Base-by-base conservation (phyloP, 2,797 vertebrate species). In the Champsocephalus gunnari region DNA sequence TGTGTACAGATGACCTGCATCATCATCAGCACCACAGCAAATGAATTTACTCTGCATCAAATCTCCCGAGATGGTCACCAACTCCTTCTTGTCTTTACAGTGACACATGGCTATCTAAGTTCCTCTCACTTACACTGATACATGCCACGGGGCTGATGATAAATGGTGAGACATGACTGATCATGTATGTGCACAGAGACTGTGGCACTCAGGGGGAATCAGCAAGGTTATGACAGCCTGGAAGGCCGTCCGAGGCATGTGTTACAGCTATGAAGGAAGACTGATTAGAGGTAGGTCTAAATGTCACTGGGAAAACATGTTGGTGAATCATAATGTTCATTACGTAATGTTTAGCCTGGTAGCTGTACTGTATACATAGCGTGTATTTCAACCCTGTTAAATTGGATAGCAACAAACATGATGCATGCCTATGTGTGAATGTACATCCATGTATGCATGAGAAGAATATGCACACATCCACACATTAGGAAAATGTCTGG, bases 1-100 rank as follows among this genome's bases (percentile, higher is more conserved):
- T 84, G 79, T 79, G 76, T 78, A 87, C 81, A 86, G 82, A 91
- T 92, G 92, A 92, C 90, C 88, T 32, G 24, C 24, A 70, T 87
- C 90, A 91, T 91, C 32, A 71, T 71, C 73, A 58, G 69, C 71
- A 68, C 80, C 72, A 57, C 84, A 79, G 79, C 73, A 83, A 91
- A 92, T 89, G 54, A 87, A 90, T 90, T 74, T 74, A 78, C 75
- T 86, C 74, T 66, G 74, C 62, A 69, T n/a, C 11, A 21, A 75
- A 73, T 87, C 76, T 86, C 76, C 53, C 1, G 75, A 79, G 87
- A 83, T 65, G 79, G 59, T 68, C 78, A 77, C 81, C 81, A 66
- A 83, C 73, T 82, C 79, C 17, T 19, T 44, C 56, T 73, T 71
- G 82, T 87, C 78, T 80, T 75, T 62, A 50, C 41, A 71, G 68